phyloP scores from a whole-genome alignment of 2,888 invertebrate genomes.

The Rotaria socialis region DNA sequence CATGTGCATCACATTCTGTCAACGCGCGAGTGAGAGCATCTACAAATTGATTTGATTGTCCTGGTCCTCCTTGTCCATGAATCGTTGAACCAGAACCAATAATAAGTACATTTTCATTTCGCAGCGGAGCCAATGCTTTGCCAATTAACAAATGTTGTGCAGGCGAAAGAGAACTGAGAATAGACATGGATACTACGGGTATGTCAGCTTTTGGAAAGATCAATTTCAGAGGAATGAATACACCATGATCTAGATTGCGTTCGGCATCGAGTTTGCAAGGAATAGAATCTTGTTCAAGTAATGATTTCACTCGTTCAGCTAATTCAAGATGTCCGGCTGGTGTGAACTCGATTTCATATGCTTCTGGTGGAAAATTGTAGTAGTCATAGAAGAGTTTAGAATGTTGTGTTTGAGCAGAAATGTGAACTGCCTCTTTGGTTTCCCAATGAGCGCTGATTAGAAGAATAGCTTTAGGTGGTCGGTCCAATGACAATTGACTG shows the following conservation, averaged over 20 bases:
- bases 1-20: slow-evolving; percentile 48
- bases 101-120: slow-evolving; percentile 50
- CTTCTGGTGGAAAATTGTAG: slow-evolving; percentile 50
- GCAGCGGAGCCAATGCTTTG: slow-evolving; percentile 49
- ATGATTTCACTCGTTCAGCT: slow-evolving; percentile 48
- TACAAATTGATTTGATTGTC: slow-evolving; percentile 48
- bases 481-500: not conserved
- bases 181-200: slow-evolving; percentile 50
- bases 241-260: slow-evolving; percentile 52
- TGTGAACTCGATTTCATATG: slow-evolving; percentile 50
- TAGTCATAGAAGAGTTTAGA: slow-evolving; percentile 50
- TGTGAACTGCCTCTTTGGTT: slow-evolving; percentile 49
- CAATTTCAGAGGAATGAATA: slow-evolving; percentile 51
- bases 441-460: slow-evolving; percentile 53
- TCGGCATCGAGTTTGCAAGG: slow-evolving; percentile 48
- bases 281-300: slow-evolving; percentile 49
- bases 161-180: slow-evolving; percentile 49
- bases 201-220: slow-evolving; percentile 50
- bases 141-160: slow-evolving; percentile 50
- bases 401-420: slow-evolving; percentile 44
- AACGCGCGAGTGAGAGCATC: slow-evolving; percentile 49
- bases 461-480: slow-evolving; percentile 49
- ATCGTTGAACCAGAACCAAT: slow-evolving; percentile 51
- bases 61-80: slow-evolving; percentile 48
- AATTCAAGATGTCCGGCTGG: slow-evolving; percentile 49